phyloP scores from a whole-genome alignment of 2,797 vertebrate genomes.

The Notoglanidium macrostoma region DNA sequence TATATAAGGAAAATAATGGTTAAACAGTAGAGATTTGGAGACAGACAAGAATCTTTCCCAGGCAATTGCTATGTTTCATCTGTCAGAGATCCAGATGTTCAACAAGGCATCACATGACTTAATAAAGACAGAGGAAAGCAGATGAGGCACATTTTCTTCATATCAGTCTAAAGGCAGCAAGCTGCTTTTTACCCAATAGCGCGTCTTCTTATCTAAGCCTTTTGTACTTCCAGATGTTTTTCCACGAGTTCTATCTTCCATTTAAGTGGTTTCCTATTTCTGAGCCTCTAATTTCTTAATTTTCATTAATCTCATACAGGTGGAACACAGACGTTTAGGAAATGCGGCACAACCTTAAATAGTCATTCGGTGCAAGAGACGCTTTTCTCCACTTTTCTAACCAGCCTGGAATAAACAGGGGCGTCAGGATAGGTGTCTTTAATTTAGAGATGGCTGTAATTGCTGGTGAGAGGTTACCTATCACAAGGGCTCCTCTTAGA shows the following conservation, averaged over 20 bases:
- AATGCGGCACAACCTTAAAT: slow-evolving; percentile 50
- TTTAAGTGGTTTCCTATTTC: slow-evolving; percentile 53
- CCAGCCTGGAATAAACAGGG: slow-evolving; percentile 59
- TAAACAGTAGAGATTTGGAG: background rate
- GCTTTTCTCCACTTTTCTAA: slow-evolving; percentile 55
- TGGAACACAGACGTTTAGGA: slow-evolving; percentile 57
- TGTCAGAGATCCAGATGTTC: slow-evolving; percentile 34
- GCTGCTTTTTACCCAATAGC: slow-evolving; percentile 42
- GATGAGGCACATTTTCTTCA: slow-evolving; percentile 29
- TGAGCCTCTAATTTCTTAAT: slow-evolving; percentile 55
- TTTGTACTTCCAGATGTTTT: slow-evolving; percentile 51
- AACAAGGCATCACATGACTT: slow-evolving; percentile 20
- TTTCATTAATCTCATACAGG: slow-evolving; percentile 54
- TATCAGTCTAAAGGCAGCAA: slow-evolving; percentile 22
- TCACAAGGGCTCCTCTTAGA: slow-evolving; percentile 64
- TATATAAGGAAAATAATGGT: background rate
- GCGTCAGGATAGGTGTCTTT: slow-evolving; percentile 71
- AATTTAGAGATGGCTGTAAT: slow-evolving; percentile 78
- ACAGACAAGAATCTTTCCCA: background rate
- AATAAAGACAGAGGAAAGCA: slow-evolving; percentile 39
- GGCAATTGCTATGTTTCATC: background rate
- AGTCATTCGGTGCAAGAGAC: slow-evolving; percentile 53
- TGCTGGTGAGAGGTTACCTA: slow-evolving; percentile 65
- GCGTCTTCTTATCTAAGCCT: slow-evolving; percentile 51
- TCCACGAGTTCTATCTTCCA: slow-evolving; percentile 38